These are phyloP conservation scores for Corythoichthys haematopterus DNA, from an alignment of 2,113 vertebrate genomes.

Conservation along the genomic window DNA sequence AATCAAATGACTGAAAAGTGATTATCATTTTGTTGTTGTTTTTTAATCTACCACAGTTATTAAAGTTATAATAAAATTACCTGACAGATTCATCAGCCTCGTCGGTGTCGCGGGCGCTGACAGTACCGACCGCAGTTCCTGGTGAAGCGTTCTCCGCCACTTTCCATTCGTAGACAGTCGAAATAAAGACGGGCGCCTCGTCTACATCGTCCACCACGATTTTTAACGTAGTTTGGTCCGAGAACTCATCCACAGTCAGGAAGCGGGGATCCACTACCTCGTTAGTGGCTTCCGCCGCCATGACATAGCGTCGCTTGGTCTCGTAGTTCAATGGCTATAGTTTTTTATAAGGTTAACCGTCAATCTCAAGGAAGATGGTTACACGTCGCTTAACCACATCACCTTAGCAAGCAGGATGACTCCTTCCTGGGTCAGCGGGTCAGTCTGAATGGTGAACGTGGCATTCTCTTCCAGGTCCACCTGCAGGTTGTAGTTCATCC, in stretches of 20 bases:
- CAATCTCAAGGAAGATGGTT: too few species aligned
- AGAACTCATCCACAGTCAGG: constrained; percentile 62
- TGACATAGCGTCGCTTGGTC: constrained; percentile 71
- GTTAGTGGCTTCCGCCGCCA: constrained; percentile 79
- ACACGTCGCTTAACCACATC: background rate
- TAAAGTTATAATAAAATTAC: constrained; percentile 23
- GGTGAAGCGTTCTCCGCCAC: constrained; percentile 69
- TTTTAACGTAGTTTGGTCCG: constrained; percentile 79
- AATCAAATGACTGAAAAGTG: background rate
- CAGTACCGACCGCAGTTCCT: constrained; percentile 72
- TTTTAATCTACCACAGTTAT: too few species aligned
- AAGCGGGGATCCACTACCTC: constrained; percentile 71
- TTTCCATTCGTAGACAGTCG: constrained; percentile 75
- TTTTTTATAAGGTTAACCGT: background rate
- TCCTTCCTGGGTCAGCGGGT: constrained; percentile 85
- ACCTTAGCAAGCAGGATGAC: constrained; percentile 84
- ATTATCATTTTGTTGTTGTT: too few species aligned
- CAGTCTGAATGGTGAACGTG: constrained; percentile 78
- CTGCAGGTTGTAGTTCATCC: constrained; percentile 83
- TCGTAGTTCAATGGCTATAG: constrained; percentile 86
- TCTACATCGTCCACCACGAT: constrained; percentile 83
- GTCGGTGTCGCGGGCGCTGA: constrained; percentile 84
- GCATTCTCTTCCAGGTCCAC: constrained; percentile 69
- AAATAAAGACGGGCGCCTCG: constrained; percentile 83
- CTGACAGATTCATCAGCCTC: constrained; percentile 72